phyloP scores from a whole-genome alignment of 2,797 vertebrate genomes.

The Eleutherodactylus coqui region DNA sequence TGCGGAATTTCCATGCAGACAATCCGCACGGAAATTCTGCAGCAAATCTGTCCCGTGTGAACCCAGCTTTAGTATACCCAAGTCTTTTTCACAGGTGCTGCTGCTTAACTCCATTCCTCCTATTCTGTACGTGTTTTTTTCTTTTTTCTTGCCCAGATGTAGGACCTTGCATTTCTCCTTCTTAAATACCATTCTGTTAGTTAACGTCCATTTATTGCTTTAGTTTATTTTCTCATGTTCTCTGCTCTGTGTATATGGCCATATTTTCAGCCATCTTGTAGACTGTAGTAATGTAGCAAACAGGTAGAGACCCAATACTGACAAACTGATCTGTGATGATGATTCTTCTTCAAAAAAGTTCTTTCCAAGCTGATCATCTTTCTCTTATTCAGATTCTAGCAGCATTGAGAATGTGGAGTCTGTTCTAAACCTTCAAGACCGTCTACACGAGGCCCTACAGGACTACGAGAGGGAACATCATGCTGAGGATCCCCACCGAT shows the following conservation, averaged over 20 bases:
- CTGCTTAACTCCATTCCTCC: too few species aligned
- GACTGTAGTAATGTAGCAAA: neutral
- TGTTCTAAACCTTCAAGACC: slow-evolving; percentile 95
- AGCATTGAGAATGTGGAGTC: slow-evolving; percentile 97
- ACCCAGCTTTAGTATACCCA: too few species aligned
- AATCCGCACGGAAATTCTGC: too few species aligned
- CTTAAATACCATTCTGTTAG: too few species aligned
- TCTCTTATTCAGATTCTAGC: slow-evolving; percentile 86
- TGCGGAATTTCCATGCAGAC: too few species aligned
- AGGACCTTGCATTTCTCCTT: too few species aligned
- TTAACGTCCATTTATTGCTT: too few species aligned
- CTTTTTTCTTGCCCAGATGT: too few species aligned
- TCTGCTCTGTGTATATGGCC: neutral
- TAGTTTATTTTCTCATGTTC: neutral
- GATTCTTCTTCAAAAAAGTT: neutral
- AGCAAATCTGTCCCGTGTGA: too few species aligned
- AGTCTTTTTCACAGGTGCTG: too few species aligned
- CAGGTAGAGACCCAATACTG: too few species aligned
- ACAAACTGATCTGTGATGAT: neutral
- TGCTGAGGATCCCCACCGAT: slow-evolving; percentile 91
- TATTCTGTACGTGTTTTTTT: too few species aligned
- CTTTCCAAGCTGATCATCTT: neutral
- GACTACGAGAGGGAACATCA: slow-evolving; percentile 96
- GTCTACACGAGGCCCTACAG: slow-evolving; percentile 96
- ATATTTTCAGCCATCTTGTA: neutral